Conservation (phyloP, 2,113 vertebrate genomes). For the Steatornis caripensis region DNA sequence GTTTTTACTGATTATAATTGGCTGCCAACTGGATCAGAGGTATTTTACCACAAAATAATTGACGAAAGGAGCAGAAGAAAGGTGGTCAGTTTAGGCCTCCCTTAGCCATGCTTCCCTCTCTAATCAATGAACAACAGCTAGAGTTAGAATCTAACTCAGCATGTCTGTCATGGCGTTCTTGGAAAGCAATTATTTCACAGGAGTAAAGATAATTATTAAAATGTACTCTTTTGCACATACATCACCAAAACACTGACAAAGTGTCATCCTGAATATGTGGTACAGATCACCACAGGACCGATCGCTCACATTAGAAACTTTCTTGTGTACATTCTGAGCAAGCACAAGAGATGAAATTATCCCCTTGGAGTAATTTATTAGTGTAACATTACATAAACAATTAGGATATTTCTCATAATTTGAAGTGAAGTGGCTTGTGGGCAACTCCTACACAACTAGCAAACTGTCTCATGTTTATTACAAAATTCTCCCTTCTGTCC, state of each 20-base stretch:
- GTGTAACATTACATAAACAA: neutral
- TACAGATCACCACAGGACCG: neutral
- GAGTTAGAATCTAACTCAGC: neutral
- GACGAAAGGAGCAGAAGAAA: neutral
- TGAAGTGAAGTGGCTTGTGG: neutral
- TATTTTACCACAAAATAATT: constrained; percentile 20
- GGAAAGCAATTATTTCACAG: neutral
- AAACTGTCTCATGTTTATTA: neutral
- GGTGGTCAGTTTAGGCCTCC: neutral
- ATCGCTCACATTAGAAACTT: neutral
- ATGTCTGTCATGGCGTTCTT: neutral
- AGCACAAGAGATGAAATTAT: neutral
- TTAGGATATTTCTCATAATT: neutral
- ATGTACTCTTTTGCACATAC: neutral
- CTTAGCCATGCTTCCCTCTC: neutral
- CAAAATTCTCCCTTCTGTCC: neutral
- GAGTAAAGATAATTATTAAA: neutral
- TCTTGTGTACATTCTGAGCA: neutral
- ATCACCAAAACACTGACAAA: neutral
- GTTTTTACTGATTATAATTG: constrained; percentile 16
- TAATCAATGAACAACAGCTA: neutral
- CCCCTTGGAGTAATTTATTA: neutral
- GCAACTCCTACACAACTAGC: neutral
- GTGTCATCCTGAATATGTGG: neutral
- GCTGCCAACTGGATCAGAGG: neutral